phyloP scores from a whole-genome alignment of 2,888 invertebrate species.

The Drosophila affinis region DNA sequence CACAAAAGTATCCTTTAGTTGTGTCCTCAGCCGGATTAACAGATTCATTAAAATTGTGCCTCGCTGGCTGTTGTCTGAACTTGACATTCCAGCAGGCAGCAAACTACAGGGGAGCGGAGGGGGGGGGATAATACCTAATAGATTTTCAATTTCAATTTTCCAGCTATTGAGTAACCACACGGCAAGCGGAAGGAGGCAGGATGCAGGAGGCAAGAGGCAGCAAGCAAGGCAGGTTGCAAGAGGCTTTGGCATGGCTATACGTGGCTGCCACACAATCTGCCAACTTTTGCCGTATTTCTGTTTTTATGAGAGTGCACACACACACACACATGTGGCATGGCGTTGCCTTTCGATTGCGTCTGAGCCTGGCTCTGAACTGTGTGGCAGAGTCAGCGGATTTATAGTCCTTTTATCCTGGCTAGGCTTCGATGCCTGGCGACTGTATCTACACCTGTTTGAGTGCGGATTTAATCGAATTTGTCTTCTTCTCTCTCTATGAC shows the following conservation, averaged over 20 bases:
- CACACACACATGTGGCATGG: conserved; percentile 5
- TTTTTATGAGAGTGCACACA: conserved; percentile 27
- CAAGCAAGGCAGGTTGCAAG: conserved; percentile 1
- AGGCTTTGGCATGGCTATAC: conserved; percentile 1
- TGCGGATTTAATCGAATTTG: conserved; percentile 35
- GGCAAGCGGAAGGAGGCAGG: conserved; percentile 32
- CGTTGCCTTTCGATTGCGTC: conserved; percentile 38
- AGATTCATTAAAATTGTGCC: conserved; percentile 33
- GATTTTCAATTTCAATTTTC: conserved; percentile 69
- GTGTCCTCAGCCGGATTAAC: conserved; percentile 8
- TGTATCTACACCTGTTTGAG: conserved; percentile 20
- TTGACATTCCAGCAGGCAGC: conserved; percentile 27
- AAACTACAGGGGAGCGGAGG: no score
- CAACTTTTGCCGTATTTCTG: conserved; percentile 18
- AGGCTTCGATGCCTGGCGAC: conserved; percentile 10
- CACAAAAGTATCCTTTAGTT: conserved; percentile 16
- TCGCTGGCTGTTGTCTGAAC: conserved; percentile 31
- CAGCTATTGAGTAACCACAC: conserved; percentile 57
- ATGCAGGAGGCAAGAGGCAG: conserved; percentile 14
- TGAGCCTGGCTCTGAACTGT: conserved; percentile 27
- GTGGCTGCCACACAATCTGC: conserved; percentile 3
- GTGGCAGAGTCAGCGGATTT: conserved; percentile 44
- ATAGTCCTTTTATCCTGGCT: conserved; percentile 30
- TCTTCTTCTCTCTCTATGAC: neutral
- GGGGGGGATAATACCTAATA: conserved; percentile 28